phyloP scores from a whole-genome alignment of 2,888 invertebrate species.

The Cephus runcator region DNA sequence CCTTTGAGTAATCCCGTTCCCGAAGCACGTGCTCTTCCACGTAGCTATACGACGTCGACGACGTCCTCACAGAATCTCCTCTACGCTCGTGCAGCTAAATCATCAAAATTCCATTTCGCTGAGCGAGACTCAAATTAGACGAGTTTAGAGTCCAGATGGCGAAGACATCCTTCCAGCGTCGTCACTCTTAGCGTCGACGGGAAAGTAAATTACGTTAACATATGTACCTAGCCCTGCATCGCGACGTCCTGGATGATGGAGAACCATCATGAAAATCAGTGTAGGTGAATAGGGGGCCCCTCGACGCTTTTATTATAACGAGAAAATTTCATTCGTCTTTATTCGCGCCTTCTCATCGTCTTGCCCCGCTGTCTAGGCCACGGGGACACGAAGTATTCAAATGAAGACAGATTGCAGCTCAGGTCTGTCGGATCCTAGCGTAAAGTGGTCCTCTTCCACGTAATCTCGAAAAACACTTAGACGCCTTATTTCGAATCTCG shows the following conservation, averaged over 20 bases:
- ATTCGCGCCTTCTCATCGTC: background rate
- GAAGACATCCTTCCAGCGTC: background rate
- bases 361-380: background rate
- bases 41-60: background rate
- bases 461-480: conserved; percentile 49
- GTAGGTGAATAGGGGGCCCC: background rate
- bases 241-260: background rate
- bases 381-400: conserved; percentile 29
- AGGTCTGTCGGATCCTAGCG: conserved; percentile 33
- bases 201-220: background rate
- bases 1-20: background rate
- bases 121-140: background rate
- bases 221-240: background rate
- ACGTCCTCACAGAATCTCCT: background rate
- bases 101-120: background rate
- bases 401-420: conserved; percentile 45
- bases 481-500: conserved; percentile 42
- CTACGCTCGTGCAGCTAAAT: background rate
- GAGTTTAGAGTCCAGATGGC: background rate
- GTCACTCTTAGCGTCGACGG: background rate
- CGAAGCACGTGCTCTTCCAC: background rate
- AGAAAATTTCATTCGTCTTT: background rate
- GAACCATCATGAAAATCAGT: background rate
- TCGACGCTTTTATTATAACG: background rate
- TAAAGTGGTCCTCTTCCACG: conserved; percentile 32